A percentile compares a stretch with the other conserved stretches of the same genome.
These are phyloP conservation scores for Microcebus jonahi DNA, from an alignment of 2,113 vertebrate genomes.

Conservation along the genomic window DNA sequence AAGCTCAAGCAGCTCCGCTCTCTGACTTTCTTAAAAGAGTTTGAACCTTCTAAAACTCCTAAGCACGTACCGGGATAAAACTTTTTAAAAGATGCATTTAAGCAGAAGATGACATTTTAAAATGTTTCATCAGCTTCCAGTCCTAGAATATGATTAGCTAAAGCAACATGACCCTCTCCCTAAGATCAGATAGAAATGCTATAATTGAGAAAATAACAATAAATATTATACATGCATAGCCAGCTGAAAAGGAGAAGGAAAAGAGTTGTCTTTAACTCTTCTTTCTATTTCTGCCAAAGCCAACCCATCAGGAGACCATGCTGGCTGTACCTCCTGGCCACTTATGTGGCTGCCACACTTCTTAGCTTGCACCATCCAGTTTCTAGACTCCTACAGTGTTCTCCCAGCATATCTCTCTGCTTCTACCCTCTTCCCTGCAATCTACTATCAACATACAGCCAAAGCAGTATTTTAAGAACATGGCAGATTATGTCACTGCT, in stretches of 20 bases:
- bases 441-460: neutral
- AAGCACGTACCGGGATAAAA: neutral
- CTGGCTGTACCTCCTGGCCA: neutral
- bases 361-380: neutral
- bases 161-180: neutral
- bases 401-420: neutral
- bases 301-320: neutral
- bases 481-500: neutral
- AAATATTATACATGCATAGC: neutral
- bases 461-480: neutral
- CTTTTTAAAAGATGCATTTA: neutral
- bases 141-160: neutral
- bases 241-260: neutral
- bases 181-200: neutral
- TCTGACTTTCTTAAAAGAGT: neutral
- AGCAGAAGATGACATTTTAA: conserved; percentile 29
- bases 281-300: neutral
- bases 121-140: neutral
- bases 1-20: neutral
- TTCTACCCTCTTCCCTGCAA: neutral
- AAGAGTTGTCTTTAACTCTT: neutral
- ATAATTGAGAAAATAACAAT: conserved; percentile 13
- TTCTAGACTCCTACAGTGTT: neutral
- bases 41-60: neutral
- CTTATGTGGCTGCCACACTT: neutral